phyloP scores from a whole-genome alignment of 2,113 vertebrate genomes.

The Oreamnos americanus region DNA sequence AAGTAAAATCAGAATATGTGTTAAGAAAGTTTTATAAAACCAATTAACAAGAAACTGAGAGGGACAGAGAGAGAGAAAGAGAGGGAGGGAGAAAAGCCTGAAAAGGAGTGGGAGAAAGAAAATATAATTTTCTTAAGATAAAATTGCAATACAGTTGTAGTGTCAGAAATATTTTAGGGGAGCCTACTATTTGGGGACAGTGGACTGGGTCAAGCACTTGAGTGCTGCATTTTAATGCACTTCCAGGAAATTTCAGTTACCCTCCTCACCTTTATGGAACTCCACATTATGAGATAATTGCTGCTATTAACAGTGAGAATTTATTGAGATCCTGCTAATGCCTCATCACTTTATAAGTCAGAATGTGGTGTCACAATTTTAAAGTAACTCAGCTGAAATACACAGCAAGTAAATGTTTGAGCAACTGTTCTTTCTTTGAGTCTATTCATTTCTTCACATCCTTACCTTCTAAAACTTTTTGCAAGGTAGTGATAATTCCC shows the following conservation, averaged over 20 bases:
- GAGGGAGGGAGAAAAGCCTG: background rate
- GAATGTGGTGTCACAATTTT: background rate
- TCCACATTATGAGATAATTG: background rate
- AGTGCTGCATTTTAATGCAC: background rate
- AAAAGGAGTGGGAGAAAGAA: background rate
- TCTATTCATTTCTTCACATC: background rate
- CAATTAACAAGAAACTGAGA: background rate
- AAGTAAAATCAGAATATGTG: background rate
- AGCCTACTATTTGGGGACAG: background rate
- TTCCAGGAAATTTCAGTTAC: background rate
- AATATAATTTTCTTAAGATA: background rate
- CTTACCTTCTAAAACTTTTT: background rate
- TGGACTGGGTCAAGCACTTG: background rate
- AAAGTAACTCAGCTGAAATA: background rate
- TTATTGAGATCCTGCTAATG: background rate
- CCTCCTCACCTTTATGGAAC: background rate
- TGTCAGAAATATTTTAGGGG: background rate
- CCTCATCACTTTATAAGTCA: background rate
- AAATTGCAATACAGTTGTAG: background rate
- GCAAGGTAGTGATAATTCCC: background rate
- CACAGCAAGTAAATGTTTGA: background rate
- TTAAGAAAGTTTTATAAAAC: background rate
- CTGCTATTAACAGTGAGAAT: background rate
- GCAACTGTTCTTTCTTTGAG: background rate
- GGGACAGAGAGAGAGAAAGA: background rate